Conservation (phyloP, 1,140 invertebrate genomes). For the Eueides isabella region DNA sequence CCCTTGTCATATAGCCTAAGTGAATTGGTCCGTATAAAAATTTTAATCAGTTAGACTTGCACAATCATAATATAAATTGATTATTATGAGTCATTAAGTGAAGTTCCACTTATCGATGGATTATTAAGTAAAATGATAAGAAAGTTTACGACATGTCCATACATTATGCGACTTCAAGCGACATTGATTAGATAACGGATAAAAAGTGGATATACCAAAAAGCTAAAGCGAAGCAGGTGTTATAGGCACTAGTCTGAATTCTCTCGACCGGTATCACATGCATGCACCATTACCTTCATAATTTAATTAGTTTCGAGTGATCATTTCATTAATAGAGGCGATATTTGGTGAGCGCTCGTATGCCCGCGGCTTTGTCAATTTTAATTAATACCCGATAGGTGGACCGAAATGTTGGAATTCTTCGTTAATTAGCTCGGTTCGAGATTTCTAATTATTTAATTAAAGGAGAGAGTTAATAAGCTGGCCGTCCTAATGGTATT, state of each 20-base stretch:
- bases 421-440: conserved; percentile 77
- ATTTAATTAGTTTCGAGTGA: conserved; percentile 82
- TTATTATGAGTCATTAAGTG: not conserved
- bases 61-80: not conserved
- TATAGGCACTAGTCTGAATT: conserved; percentile 50
- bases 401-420: conserved; percentile 79
- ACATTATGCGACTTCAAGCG: not conserved
- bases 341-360: conserved; percentile 74
- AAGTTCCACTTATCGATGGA: not conserved
- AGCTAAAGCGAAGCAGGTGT: conserved; percentile 47
- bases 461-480: conserved; percentile 77
- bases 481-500: conserved; percentile 67
- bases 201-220: conserved; percentile 25
- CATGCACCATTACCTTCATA: conserved; percentile 80
- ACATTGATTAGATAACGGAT: not conserved
- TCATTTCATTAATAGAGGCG: conserved; percentile 79
- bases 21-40: not conserved
- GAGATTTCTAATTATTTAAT: conserved; percentile 82
- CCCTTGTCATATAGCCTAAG: conserved; percentile 7
- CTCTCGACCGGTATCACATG: conserved; percentile 68
- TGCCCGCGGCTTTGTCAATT: conserved; percentile 78
- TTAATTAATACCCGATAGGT: conserved; percentile 80
- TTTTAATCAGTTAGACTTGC: not conserved
- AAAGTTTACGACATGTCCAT: conserved; percentile 6
- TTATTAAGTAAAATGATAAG: not conserved